Conservation (phyloP, 2,113 vertebrate species). For the Octodon degus region DNA sequence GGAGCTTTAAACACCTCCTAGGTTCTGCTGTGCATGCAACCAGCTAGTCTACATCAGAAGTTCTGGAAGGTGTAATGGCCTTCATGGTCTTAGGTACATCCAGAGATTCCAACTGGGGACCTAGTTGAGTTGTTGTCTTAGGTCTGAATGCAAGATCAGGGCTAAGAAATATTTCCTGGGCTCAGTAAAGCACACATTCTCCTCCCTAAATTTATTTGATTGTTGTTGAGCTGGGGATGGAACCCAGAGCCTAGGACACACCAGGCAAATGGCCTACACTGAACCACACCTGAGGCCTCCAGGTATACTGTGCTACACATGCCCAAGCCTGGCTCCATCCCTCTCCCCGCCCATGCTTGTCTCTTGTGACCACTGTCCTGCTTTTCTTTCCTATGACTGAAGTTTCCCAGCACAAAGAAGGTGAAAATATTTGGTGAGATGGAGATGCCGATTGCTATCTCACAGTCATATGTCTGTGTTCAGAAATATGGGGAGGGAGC, state of each 20-base stretch:
- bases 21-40: not conserved
- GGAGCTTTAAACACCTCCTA: not conserved
- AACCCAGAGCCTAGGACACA: not conserved
- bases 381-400: not conserved
- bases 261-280: not conserved
- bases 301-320: not conserved
- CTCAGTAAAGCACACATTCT: not conserved
- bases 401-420: not conserved
- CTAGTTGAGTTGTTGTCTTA: not conserved
- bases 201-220: not conserved
- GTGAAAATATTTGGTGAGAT: not conserved
- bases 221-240: not conserved
- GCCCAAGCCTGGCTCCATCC: not conserved
- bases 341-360: not conserved
- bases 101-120: not conserved
- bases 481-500: not conserved
- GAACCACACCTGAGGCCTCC: not conserved
- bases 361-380: not conserved
- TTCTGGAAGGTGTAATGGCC: fast-evolving
- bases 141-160: not conserved
- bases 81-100: not conserved
- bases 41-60: not conserved
- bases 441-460: not conserved
- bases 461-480: not conserved
- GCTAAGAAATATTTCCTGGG: not conserved